Percentiles rank a stretch among this genome's conserved stretches.
phyloP scores from a whole-genome alignment of 2,797 vertebrate species.

The Pterois miles region DNA sequence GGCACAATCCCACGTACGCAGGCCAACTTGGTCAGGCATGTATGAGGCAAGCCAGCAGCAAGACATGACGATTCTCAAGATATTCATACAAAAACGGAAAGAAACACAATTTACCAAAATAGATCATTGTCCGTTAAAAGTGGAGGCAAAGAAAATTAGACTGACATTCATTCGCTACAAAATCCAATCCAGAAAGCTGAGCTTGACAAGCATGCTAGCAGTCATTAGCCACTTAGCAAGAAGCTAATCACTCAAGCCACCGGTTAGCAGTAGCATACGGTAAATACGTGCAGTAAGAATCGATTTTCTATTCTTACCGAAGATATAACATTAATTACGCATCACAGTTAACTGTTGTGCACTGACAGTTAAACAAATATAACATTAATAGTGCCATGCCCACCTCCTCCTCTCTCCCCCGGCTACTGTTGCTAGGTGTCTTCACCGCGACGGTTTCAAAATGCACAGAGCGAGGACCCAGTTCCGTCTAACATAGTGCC shows the following conservation, averaged over 20 bases:
- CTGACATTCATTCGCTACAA: background rate
- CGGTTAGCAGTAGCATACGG: conserved; percentile 12
- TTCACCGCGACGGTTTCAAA: conserved; percentile 83
- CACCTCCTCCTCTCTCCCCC: conserved; percentile 72
- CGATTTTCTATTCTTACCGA: background rate
- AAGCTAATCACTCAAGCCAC: background rate
- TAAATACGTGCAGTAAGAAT: background rate
- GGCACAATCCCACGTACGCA: background rate
- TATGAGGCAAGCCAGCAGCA: background rate
- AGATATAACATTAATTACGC: background rate
- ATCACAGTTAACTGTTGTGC: background rate
- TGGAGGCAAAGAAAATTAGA: background rate
- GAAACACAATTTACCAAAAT: fast-evolving
- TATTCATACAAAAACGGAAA: background rate
- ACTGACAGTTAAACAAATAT: background rate
- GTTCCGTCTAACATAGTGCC: conserved; percentile 52
- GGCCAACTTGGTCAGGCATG: conserved; percentile 36
- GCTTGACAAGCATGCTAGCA: conserved; percentile 50
- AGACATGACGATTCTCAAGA: background rate
- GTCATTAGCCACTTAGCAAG: conserved; percentile 6
- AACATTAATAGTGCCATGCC: conserved; percentile 36
- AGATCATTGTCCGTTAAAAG: background rate
- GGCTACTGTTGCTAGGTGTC: conserved; percentile 65
- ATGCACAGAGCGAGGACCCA: conserved; percentile 69
- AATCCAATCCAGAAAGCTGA: background rate